Evolutionary conservation across 2,113 vertebrate species (phyloP).

Genomic region (Pseudopodoces humilis): DNA sequence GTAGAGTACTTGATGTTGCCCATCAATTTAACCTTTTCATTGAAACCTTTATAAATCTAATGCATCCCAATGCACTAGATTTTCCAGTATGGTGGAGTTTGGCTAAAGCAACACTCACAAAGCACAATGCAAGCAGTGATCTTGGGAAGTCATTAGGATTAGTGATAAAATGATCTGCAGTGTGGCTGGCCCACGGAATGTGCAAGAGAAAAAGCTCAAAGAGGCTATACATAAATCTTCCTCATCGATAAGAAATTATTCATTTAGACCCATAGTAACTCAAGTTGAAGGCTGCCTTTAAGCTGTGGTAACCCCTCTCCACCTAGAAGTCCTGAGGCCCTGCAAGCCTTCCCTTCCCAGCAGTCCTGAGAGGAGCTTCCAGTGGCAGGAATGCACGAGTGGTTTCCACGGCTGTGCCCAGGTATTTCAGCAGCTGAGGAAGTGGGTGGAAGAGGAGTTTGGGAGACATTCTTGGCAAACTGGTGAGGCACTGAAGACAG

Average conservation of each 20-base stretch:
- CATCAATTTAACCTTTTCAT: constrained; percentile 10
- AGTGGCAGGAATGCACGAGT: not conserved
- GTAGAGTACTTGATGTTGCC: not conserved
- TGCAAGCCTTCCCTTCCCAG: not conserved
- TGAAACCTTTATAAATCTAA: not conserved
- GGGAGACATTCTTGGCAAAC: not conserved
- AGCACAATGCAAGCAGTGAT: not conserved
- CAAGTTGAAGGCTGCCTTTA: not conserved
- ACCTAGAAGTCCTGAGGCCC: not conserved
- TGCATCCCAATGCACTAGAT: not conserved
- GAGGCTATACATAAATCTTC: not conserved
- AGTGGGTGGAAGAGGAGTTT: not conserved
- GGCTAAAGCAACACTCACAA: not conserved
- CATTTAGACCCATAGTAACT: not conserved
- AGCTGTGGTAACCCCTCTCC: not conserved
- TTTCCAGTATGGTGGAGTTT: not conserved
- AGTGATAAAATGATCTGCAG: not conserved
- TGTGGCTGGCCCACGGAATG: not conserved
- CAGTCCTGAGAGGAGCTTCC: not conserved
- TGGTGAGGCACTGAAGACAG: not conserved
- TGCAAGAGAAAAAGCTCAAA: not conserved
- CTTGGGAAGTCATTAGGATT: not conserved
- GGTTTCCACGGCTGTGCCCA: not conserved
- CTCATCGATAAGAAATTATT: not conserved
- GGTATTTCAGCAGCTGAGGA: not conserved